Base-by-base conservation (phyloP, 2,888 invertebrate species). In the Acanthococcus lagerstroemiae region DNA sequence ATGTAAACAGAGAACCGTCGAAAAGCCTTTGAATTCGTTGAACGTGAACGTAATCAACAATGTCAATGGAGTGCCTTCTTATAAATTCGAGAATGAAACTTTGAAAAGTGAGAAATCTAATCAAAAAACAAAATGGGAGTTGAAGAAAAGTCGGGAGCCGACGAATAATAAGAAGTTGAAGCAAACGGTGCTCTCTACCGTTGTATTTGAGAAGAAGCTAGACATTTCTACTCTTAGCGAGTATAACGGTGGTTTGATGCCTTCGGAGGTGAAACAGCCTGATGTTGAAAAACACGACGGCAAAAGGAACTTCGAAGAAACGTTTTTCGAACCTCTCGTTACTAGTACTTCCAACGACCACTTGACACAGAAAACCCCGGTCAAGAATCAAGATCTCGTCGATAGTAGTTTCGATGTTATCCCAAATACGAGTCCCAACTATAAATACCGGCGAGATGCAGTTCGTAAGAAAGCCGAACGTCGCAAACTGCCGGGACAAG, bases 401-500 rank as follows among this genome's bases (percentile, higher is more conserved):
- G 55, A 52, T 21, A 46, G 67, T 27, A 52, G 58, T 66, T 37
- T 67, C 66, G 22, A 63, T 54, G 26, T 3, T 37, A 9, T 54
- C 9, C 63, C 65, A 55, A 17, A 46, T 44, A 21, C 37, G 69
- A 72, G 69, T 67, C 74, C 75, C 12, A 68, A 73, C 52, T 74
- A 72, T 68, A 74, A 74, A 22, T 71, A 73, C 68, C 71, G 71
- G 67, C 72, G 72, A 58, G 74, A 72, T 66, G 65, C 75, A 12
- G 73, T 75, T 6, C 72, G 75, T 30, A 75, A 74, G 52, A 76
- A 75, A 71, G 69, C 65, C n/a, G 76, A 76, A 50, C 73, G 75
- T 67, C 73, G 72, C 66, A 74, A 75, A 67, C 68, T 78, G 44
- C 71, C 71, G 55, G 78, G 78, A n/a, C 75, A 76, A 75, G 70